A percentile compares a stretch with the other conserved stretches of the same genome.
These are phyloP conservation scores for Caerostris darwini DNA, from an alignment of 1,140 invertebrate species.

Conservation along the genomic window DNA sequence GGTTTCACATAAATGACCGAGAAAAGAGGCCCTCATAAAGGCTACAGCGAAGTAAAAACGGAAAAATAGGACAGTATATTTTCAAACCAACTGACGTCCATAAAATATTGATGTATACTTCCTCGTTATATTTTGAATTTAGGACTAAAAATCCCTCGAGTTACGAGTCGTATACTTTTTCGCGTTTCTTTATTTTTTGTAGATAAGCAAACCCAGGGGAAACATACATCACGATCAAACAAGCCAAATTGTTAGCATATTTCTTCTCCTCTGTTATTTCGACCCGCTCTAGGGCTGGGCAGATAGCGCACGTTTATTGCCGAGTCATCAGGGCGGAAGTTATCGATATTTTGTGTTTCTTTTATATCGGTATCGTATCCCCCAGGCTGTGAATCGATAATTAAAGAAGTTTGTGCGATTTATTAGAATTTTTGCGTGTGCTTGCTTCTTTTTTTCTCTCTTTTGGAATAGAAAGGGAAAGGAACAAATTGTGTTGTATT, in stretches of 20 bases:
- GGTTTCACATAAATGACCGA: no score
- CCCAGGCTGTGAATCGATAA: constrained; percentile 65
- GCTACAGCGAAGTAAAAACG: no score
- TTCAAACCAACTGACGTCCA: constrained; percentile 28
- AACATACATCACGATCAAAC: constrained; percentile 56
- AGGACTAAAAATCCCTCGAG: constrained; percentile 63
- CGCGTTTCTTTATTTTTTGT: background rate
- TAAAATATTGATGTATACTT: constrained; percentile 58
- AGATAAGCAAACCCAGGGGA: constrained; percentile 19
- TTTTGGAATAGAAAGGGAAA: background rate
- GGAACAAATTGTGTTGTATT: constrained; percentile 44
- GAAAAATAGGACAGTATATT: background rate
- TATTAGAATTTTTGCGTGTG: constrained; percentile 65
- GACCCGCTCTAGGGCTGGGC: background rate
- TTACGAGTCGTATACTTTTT: constrained; percentile 56
- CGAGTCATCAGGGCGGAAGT: constrained; percentile 53
- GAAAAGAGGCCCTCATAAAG: no score
- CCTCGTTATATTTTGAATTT: constrained; percentile 71
- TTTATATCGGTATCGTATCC: constrained; percentile 41
- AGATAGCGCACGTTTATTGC: constrained; percentile 69
- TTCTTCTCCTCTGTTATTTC: constrained; percentile 55
- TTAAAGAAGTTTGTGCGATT: constrained; percentile 63
- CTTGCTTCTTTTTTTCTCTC: background rate
- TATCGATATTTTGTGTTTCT: constrained; percentile 67
- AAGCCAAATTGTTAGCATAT: constrained; percentile 66